These are phyloP conservation scores for Adelges cooleyi DNA, from an alignment of 1,140 invertebrate species.

Conservation along the genomic window DNA sequence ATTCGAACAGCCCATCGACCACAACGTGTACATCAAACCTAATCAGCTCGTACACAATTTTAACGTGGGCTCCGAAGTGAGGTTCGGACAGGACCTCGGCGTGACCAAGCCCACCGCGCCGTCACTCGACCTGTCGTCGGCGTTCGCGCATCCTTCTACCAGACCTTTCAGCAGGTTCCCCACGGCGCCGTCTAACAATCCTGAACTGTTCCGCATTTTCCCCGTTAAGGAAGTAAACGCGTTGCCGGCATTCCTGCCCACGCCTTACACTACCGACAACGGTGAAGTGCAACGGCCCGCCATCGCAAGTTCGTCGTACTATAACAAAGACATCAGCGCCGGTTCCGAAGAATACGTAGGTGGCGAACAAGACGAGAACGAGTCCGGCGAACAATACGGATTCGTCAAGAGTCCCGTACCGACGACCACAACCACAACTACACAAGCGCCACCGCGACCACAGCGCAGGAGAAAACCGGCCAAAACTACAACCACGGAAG, in stretches of 20 bases:
- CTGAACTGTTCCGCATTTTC: slow-evolving; percentile 10
- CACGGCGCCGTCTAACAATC: background rate
- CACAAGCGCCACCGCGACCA: background rate
- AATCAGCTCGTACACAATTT: slow-evolving; percentile 5
- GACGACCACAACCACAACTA: background rate
- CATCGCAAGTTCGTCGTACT: background rate
- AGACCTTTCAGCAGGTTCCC: slow-evolving; percentile 12
- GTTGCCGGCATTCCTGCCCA: background rate
- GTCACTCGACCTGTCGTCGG: background rate
- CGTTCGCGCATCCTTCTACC: slow-evolving; percentile 5
- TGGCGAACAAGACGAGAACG: slow-evolving; percentile 3
- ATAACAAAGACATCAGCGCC: background rate
- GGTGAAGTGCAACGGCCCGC: background rate
- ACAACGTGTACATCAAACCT: slow-evolving; percentile 7
- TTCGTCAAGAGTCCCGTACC: background rate
- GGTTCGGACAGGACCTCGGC: background rate
- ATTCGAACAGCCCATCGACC: background rate
- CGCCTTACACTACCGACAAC: background rate
- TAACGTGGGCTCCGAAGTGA: slow-evolving; percentile 1
- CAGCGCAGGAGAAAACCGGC: background rate
- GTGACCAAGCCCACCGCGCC: background rate
- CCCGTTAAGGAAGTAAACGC: slow-evolving; percentile 3
- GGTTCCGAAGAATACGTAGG: background rate
- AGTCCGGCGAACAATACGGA: background rate
- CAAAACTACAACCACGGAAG: slow-evolving; percentile 7